Evolutionary conservation across 2,797 vertebrate species (phyloP), one percentile per base, ranked within the genome.

Genomic region (Schizopygopsis malacanthus): DNA sequence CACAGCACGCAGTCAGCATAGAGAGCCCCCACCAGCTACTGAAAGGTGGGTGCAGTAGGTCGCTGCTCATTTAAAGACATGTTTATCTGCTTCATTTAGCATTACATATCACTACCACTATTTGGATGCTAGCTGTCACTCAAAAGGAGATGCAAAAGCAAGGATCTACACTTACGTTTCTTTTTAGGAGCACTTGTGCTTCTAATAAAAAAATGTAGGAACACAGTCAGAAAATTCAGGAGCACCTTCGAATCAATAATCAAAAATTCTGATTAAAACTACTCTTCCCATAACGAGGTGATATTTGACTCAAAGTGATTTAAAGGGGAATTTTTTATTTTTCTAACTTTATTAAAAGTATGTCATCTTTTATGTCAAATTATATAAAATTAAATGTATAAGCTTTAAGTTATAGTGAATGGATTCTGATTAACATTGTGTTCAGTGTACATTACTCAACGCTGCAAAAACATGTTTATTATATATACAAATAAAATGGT

Each of bases 61-160:
- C 28, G 85, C 91, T 76, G n/a, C 90, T 94, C 91, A 93, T 95
- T 94, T 95, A 95, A 95, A 92, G 92, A 93, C 93, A 92, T 95
- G 92, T 95, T 96, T 94, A 95, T 92, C 91, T 87, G 93, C 91
- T 95, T 96, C 94, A 93, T 95, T 95, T 92, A 92, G 95, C 92
- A 94, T 93, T 90, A 94, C 93, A 90, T 89, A 93, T 94, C 92
- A 94, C 87, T 85, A 91, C 80, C 88, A 93, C 88, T 65, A 86
- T 92, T 90, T 91, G 82, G 89, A 90, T 88, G 90, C 89, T 91
- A 91, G 90, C 93, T 90, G 92, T 92, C 93, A 91, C 87, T 90
- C 89, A 92, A 88, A 52, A 81, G 90, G 72, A 70, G n/a, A 87
- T 70, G 85, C 81, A 86, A 84, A 86, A 61, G 33, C n/a, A 63